A percentile compares a stretch with the other conserved stretches of the same genome.
Conservation (phyloP, 2,888 invertebrate species). For the Argyra leucocephala region DNA sequence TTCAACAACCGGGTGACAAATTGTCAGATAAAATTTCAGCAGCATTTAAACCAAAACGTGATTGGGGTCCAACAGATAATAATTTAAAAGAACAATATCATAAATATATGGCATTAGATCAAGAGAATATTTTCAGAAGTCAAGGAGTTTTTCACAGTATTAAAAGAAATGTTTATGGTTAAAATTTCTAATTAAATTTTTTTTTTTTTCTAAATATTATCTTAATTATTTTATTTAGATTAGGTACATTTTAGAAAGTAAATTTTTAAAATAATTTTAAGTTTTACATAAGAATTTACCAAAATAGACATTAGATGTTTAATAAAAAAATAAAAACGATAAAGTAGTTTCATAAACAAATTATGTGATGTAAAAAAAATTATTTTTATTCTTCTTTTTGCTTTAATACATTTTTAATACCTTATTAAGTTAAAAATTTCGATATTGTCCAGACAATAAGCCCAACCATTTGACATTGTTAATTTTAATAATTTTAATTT, state of each 20-base stretch:
- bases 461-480: conserved; percentile 1
- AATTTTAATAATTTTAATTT: background rate
- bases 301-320: too few species aligned
- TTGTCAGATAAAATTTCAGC: conserved; percentile 37
- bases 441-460: background rate
- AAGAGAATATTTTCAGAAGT: conserved; percentile 29
- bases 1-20: conserved; percentile 34
- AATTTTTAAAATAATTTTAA: background rate
- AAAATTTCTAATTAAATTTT: background rate
- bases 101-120: conserved; percentile 37
- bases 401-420: too few species aligned
- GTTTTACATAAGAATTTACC: background rate
- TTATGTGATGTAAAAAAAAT: background rate
- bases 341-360: background rate
- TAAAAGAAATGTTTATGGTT: conserved; percentile 37
- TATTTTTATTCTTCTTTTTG: background rate
- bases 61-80: conserved; percentile 51
- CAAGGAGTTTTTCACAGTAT: conserved; percentile 31
- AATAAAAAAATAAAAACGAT: too few species aligned
- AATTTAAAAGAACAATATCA: conserved; percentile 47
- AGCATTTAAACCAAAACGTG: conserved; percentile 45
- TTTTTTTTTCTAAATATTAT: too few species aligned
- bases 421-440: background rate
- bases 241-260: background rate
- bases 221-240: background rate